These are phyloP conservation scores for Agrotis exclamationis DNA, from an alignment of 2,888 invertebrate species.

Conservation along the genomic window DNA sequence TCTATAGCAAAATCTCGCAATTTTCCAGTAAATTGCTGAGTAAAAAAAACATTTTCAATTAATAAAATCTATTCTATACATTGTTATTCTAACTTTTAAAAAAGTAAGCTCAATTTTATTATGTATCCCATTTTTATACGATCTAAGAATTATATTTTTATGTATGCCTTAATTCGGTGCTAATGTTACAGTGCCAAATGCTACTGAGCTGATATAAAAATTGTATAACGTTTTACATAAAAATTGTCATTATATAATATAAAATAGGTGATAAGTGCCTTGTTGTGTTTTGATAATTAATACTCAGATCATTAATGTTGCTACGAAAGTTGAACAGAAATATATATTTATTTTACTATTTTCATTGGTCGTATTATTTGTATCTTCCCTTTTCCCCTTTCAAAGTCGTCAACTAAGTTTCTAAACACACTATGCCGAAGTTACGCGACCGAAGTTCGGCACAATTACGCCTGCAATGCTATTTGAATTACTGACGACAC, in stretches of 20 bases:
- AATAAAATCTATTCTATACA: constrained; percentile 30
- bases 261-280: constrained; percentile 78
- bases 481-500: too few relatives aligned
- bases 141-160: constrained; percentile 48
- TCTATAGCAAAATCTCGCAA: neutral
- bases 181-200: constrained; percentile 70
- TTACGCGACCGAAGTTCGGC: too few relatives aligned
- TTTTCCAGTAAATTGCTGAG: constrained; percentile 17
- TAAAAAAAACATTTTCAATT: constrained; percentile 35
- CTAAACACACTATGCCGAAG: too few relatives aligned
- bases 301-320: constrained; percentile 87
- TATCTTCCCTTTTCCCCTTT: too few relatives aligned
- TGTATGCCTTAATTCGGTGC: constrained; percentile 60
- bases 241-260: constrained; percentile 65
- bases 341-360: constrained; percentile 91
- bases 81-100: constrained; percentile 45
- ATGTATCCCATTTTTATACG: constrained; percentile 59
- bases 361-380: constrained; percentile 88
- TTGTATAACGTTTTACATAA: constrained; percentile 64
- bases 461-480: too few relatives aligned
- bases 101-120: constrained; percentile 63
- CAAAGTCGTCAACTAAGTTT: too few relatives aligned
- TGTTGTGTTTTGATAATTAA: constrained; percentile 82
- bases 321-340: constrained; percentile 87
- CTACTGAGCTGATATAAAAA: constrained; percentile 57